phyloP scores from a whole-genome alignment of 2,113 vertebrate species.

The Protobothrops mucrosquamatus region DNA sequence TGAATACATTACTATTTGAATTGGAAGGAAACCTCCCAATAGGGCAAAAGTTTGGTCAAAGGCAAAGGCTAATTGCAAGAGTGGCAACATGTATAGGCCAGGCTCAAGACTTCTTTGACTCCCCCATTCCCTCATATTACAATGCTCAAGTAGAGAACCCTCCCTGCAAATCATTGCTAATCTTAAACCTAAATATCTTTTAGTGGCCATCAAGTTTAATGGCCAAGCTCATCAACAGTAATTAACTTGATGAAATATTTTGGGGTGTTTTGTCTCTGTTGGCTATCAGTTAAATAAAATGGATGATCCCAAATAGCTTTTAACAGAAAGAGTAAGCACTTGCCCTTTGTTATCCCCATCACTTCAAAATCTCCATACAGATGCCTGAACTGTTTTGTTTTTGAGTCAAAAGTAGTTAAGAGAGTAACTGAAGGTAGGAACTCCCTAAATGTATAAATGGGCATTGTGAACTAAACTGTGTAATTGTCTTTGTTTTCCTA shows the following conservation, averaged over 20 bases:
- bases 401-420: not conserved
- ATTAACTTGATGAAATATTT: not conserved
- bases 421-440: not conserved
- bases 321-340: not conserved
- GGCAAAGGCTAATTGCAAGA: not conserved
- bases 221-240: not conserved
- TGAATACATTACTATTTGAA: not conserved
- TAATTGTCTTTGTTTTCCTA: not conserved
- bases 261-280: not conserved
- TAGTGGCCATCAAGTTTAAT: not conserved
- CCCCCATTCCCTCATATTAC: not conserved
- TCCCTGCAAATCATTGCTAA: not conserved
- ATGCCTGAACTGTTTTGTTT: not conserved
- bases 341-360: not conserved
- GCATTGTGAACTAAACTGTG: not conserved
- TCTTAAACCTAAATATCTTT: not conserved
- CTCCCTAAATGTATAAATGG: not conserved
- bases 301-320: not conserved
- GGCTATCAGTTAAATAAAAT: not conserved
- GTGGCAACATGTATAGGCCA: not conserved
- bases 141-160: not conserved
- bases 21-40: not conserved
- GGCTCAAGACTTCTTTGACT: not conserved
- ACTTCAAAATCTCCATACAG: not conserved
- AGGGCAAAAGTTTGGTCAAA: not conserved